Evolutionary conservation across 1,140 invertebrate species (phyloP).

Genomic region (Drosophila kikkawai): DNA sequence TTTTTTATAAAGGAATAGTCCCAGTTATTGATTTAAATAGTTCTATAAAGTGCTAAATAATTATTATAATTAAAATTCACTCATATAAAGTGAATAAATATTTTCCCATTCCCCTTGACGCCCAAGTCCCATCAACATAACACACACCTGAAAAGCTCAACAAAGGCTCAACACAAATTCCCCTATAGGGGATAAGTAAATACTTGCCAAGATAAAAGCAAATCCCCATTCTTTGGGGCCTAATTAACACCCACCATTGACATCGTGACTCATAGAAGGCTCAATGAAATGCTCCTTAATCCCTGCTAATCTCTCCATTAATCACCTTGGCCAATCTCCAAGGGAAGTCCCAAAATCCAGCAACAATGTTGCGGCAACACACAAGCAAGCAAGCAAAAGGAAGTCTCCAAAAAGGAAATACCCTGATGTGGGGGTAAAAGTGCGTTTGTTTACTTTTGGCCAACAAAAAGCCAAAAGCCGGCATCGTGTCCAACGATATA

Average conservation of each 20-base stretch:
- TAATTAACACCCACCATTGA: conserved; percentile 8
- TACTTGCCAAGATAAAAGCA: not conserved
- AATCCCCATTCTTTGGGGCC: not conserved
- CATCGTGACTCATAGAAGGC: not conserved
- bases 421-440: conserved; percentile 32
- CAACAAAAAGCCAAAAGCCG: conserved; percentile 55
- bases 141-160: not conserved
- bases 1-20: not conserved
- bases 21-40: not conserved
- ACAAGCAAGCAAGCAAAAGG: conserved; percentile 27
- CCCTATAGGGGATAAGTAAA: not conserved
- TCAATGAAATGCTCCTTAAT: conserved; percentile 13
- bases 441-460: conserved; percentile 78
- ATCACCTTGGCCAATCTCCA: conserved; percentile 31
- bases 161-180: not conserved
- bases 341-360: not conserved
- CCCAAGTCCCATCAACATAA: not conserved
- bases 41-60: not conserved
- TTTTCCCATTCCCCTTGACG: no score
- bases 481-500: conserved; percentile 52
- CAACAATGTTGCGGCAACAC: conserved; percentile 71
- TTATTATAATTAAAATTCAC: not conserved
- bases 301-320: conserved; percentile 42
- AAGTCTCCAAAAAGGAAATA: conserved; percentile 64
- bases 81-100: no score